Evolutionary conservation across 2,113 vertebrate species (phyloP), one percentile per base, ranked within the genome.

Genomic region (Canis aureus): DNA sequence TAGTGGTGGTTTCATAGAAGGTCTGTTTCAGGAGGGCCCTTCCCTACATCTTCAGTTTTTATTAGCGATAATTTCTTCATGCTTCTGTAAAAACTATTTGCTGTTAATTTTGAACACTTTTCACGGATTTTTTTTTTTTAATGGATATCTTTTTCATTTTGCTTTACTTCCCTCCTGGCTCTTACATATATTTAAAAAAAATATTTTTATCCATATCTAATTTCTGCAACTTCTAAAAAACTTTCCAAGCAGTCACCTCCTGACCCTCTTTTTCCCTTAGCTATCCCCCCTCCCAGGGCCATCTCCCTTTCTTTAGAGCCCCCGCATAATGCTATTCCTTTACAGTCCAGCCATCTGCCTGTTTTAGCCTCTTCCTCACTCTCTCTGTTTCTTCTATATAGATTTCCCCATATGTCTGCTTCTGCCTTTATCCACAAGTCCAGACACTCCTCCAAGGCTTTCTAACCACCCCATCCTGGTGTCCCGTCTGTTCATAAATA

Each of bases 401-500:
- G 98, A 97, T 97, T 98, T 97, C 97, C 97, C 96, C 97, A 97
- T 97, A 98, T 98, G 96, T 98, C 94, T 93, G 96, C 97, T 76
- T 82, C 95, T 97, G 97, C 97, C 92, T 97, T 95, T 62, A 84
- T 97, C 97, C 96, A 57, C 97, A 97, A 97, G 96, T 97, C 98
- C 98, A 73, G 97, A 93, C 67, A 69, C 98, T 97, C 97, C 87
- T 5, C 49, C 57, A 97, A 91, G 93, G 98, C 96, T 97, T 97
- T 98, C 97, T 97, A 97, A 97, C 98, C 97, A 97, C 97, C 97
- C 96, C 98, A 97, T 98, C 97, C 98, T 96, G 92, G 96, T 98
- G 96, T 96, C 97, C 97, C 78, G 96, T 93, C 96, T 35, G 69
- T 95, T 98, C 97, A 76, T 76, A 94, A 95, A 95, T 81, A 97